Percentiles rank a stretch among this genome's conserved stretches.
These are phyloP conservation scores for Byasa hedistus DNA, from an alignment of 2,888 invertebrate species.

Conservation along the genomic window DNA sequence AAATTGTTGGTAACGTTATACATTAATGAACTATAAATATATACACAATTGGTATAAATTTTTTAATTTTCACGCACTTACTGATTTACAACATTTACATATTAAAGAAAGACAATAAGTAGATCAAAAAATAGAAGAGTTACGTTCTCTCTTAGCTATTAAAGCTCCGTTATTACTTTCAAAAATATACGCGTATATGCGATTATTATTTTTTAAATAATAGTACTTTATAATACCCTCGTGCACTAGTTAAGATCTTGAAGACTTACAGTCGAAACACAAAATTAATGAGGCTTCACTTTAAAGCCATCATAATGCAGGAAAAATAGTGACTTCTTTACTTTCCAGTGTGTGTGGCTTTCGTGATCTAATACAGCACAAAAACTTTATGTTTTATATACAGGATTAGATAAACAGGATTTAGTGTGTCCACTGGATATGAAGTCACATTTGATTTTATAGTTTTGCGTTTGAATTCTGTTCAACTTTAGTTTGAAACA, in stretches of 20 bases:
- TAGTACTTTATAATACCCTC: background rate
- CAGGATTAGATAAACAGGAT: background rate
- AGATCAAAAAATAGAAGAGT: too few species aligned
- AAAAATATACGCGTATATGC: background rate
- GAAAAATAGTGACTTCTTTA: constrained; percentile 15
- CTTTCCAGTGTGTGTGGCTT: background rate
- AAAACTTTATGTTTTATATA: background rate
- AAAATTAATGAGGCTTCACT: constrained; percentile 23
- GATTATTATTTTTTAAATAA: background rate
- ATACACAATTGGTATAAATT: too few species aligned
- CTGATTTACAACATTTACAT: too few species aligned
- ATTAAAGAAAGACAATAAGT: too few species aligned
- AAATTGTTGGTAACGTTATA: too few species aligned
- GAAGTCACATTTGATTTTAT: too few species aligned
- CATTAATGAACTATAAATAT: too few species aligned
- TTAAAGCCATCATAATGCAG: constrained; percentile 23
- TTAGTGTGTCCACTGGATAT: background rate
- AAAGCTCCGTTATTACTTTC: background rate
- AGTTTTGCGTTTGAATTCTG: too few species aligned
- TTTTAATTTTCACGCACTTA: too few species aligned
- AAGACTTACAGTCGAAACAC: constrained; percentile 20
- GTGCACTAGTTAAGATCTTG: constrained; percentile 19
- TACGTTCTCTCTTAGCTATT: too few species aligned
- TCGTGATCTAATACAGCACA: background rate
- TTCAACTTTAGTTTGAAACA: too few species aligned